Conservation (phyloP, 1,140 invertebrate species). For the Caerostris extrusa region DNA sequence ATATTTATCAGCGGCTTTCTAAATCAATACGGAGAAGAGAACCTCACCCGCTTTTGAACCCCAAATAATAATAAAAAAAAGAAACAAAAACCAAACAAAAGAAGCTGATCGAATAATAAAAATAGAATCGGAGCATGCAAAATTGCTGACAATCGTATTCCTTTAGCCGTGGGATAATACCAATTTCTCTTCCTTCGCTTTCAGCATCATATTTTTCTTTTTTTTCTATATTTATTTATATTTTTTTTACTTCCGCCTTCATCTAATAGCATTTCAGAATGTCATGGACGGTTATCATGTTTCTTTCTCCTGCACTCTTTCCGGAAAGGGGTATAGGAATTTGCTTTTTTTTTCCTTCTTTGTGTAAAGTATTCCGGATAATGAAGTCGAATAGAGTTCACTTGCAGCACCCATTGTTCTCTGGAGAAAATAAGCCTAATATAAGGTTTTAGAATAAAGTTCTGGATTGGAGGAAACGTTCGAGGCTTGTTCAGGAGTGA, state of each 20-base stretch:
- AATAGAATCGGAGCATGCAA: slow-evolving; percentile 18
- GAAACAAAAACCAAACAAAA: background rate
- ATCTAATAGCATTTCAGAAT: background rate
- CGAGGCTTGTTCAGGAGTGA: background rate
- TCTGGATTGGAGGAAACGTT: background rate
- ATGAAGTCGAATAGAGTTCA: slow-evolving; percentile 24
- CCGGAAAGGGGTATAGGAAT: background rate
- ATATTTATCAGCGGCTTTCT: slow-evolving; percentile 68
- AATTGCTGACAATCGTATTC: slow-evolving; percentile 43
- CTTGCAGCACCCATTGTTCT: background rate
- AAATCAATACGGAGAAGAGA: slow-evolving; percentile 39
- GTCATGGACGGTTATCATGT: slow-evolving; percentile 1
- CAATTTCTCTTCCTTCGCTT: slow-evolving; percentile 44
- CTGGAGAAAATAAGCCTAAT: background rate
- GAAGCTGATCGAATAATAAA: slow-evolving; percentile 57
- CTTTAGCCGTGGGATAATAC: slow-evolving; percentile 32
- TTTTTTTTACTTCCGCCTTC: background rate
- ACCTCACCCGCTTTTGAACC: background rate
- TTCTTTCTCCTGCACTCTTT: background rate
- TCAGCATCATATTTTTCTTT: background rate
- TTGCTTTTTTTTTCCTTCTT: background rate
- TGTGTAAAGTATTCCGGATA: slow-evolving; percentile 34
- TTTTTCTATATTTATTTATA: background rate
- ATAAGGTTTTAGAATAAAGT: slow-evolving; percentile 14
- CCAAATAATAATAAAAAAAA: background rate